Base-by-base conservation (phyloP, 2,888 invertebrate genomes). In the Aleiodes testaceus region DNA sequence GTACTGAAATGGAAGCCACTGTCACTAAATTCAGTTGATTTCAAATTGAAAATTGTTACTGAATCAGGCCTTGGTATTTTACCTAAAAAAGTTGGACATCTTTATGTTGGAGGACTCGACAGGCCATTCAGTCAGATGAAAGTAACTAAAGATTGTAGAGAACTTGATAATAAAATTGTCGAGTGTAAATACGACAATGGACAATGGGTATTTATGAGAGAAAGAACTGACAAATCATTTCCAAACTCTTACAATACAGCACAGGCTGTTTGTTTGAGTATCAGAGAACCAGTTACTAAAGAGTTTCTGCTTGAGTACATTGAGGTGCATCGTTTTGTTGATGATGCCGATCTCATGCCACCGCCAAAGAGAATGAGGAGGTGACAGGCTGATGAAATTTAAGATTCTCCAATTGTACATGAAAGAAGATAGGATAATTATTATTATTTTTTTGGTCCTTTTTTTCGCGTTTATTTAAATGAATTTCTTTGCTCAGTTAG, bases 1-100 rank as follows among this genome's bases (percentile, higher is more conserved):
- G 96, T 98, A 1, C 89, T 99, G 14, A 99, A 99, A 88, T 99
- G 99, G 99, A 99, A 99, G 85, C 99, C 99, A 0, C 89, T 93
- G 2, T 91, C 94, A 72, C 91, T 97, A 88, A 99, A 99, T 89
- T 98, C 98, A 3, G 94, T 99, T 0, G 99, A 99, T 88, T 99
- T 99, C 87, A 92, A 92, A 81, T 88, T 99, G 72, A 94, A 94
- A 88, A 94, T 99, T 68, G 90, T 91, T 1, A 92, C 89, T 1
- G 93, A 94, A 85, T 89, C 88, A 12, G 94, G 95, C 4, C 84
- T 88, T 72, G 97, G 95, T 16, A 91, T 95, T 75, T 78, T 95
- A 26, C 89, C 91, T 0, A 89, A 88, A 66, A 93, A 92, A 87
- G 87, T 93, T 61, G 96, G 96, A 0, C 89, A 91, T 30, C 89